phyloP scores from a whole-genome alignment of 1,140 invertebrate genomes.

The Papilio xuthus region DNA sequence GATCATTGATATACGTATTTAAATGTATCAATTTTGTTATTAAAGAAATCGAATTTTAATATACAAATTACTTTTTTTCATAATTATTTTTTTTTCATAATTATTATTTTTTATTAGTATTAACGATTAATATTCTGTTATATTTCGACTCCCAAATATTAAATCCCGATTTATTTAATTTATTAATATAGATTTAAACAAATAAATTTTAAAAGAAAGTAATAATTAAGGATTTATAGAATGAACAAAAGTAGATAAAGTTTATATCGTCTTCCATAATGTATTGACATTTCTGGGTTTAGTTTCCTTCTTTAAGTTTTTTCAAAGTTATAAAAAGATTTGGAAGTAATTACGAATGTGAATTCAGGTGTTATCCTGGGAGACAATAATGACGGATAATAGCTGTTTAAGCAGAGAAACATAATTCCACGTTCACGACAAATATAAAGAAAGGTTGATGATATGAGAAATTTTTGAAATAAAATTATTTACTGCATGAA shows the following conservation, averaged over 20 bases:
- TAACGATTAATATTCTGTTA: constrained; percentile 1
- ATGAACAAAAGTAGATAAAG: constrained; percentile 57
- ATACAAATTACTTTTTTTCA: constrained; percentile 8
- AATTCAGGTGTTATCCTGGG: constrained; percentile 74
- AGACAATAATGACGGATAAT: constrained; percentile 80
- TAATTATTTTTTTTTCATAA: constrained; percentile 21
- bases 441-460: constrained; percentile 69
- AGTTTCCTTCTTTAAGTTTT: constrained; percentile 56
- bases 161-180: constrained; percentile 31
- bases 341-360: constrained; percentile 47
- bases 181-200: constrained; percentile 19
- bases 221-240: constrained; percentile 38
- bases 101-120: background rate
- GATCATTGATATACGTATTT: constrained; percentile 36
- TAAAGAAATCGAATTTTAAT: constrained; percentile 20
- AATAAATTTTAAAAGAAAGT: constrained; percentile 16
- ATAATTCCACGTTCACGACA: constrained; percentile 73
- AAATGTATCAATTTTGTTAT: constrained; percentile 22
- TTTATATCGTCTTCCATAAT: constrained; percentile 79
- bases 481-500: constrained; percentile 73
- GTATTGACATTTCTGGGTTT: constrained; percentile 66
- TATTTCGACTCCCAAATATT: constrained; percentile 35
- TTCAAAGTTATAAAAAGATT: constrained; percentile 41
- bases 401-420: constrained; percentile 75
- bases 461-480: constrained; percentile 78